Conservation (phyloP, 2,888 invertebrate species). For the Acanthosoma haemorrhoidale region DNA sequence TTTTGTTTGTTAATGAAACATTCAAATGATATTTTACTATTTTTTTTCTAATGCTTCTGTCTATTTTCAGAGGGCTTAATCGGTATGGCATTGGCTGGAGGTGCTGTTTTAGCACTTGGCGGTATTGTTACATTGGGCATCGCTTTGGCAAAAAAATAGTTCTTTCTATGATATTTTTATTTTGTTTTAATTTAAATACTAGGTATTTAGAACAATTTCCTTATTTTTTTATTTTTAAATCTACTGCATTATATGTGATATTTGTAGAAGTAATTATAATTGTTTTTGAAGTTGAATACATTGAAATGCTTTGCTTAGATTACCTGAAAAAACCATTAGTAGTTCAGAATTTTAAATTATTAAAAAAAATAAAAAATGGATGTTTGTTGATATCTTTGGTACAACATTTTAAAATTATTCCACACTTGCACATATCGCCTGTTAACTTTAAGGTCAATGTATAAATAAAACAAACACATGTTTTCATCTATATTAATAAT, state of each 20-base stretch:
- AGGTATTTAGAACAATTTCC: not conserved
- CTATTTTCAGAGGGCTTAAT: conserved; percentile 67
- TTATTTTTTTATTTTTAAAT: not conserved
- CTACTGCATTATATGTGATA: not conserved
- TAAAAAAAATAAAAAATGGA: no score
- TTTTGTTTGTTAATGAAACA: no score
- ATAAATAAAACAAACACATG: no score
- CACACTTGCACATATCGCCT: no score
- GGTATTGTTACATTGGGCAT: conserved; percentile 78
- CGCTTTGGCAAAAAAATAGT: conserved; percentile 58
- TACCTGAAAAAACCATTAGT: not conserved
- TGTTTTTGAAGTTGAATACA: no score
- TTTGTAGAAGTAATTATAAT: not conserved
- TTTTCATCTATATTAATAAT: no score
- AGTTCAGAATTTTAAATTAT: not conserved
- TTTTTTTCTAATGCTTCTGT: not conserved
- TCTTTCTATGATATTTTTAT: conserved; percentile 11
- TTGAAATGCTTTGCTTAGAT: not conserved
- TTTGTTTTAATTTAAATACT: conserved; percentile 6
- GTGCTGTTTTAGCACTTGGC: conserved; percentile 77
- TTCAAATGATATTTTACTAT: no score
- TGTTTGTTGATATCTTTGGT: not conserved
- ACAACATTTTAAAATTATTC: not conserved
- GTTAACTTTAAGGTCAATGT: no score
- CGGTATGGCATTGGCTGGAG: conserved; percentile 85